Evolutionary conservation across 2,113 vertebrate genomes (phyloP), one percentile per base, ranked within the genome.

Genomic region (Anas platyrhynchos): DNA sequence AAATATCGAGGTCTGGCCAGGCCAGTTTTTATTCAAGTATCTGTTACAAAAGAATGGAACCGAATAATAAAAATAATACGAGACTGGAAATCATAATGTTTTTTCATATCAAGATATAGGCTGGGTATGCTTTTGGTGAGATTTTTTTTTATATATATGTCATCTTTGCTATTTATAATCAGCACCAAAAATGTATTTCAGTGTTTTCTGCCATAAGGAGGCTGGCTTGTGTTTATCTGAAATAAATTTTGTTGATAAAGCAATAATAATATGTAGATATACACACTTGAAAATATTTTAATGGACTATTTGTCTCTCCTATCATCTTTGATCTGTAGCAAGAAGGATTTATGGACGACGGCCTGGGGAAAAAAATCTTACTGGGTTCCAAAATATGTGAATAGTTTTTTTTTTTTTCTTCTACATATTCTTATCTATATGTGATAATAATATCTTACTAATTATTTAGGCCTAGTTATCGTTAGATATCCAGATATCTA

Each of bases 31-130:
- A 59, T 89, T 78, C 56, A 61, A 93, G 91, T 66, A 96, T 93
- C 63, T n/a, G 61, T 82, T 26, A 38, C 20, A 68, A 74, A 73
- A 25, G 58, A 89, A 88, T 93, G 74, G 31, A 80, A 63, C 36
- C 41, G 38, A 15, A 17, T 91, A 88, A 76, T 93, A 86, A 95
- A 94, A 96, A 73, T 69, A 69, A 75, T 72, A 79, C 6, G 11
- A 79, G 29, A 2, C 20, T 59, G 78, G 16, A 78, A 85, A 78
- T 76, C 32, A 67, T 48, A 22, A n/a, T 67, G 31, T 29, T 58
- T 95, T 85, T 77, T 61, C 55, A 73, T 59, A 29, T 17, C 2
- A 65, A 80, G 91, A 72, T 52, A 73, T 88, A 83, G 67, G 69
- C 52, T 73, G 86, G 55, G 26, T 90, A 14, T 48, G 44, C 78